These are phyloP conservation scores for Pocillopora meandrina DNA, from an alignment of 92 coral and sea anemone genomes.

Conservation along the genomic window DNA sequence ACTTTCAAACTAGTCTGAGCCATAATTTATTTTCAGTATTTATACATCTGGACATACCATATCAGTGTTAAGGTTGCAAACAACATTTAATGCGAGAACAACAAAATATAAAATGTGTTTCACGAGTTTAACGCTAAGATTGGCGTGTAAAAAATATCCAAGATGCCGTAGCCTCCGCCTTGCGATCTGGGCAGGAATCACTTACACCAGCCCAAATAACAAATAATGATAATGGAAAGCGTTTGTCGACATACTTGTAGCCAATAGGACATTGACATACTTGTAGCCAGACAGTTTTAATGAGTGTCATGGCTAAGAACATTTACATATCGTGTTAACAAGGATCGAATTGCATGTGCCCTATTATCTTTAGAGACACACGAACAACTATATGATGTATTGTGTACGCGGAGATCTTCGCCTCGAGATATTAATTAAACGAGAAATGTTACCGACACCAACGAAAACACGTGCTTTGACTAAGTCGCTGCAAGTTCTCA, in stretches of 20 bases:
- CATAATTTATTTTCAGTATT: no score
- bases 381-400: neutral
- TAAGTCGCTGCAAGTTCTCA: neutral
- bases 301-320: neutral
- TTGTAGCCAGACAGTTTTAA: neutral
- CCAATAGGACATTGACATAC: neutral
- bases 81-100: no score
- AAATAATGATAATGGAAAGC: no score
- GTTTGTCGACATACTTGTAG: neutral
- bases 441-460: constrained; percentile 12
- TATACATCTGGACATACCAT: no score
- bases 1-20: no score
- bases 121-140: no score
- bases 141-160: no score
- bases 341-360: constrained; percentile 3
- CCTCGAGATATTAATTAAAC: neutral
- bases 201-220: no score
- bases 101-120: no score
- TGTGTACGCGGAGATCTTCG: neutral
- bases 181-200: no score
- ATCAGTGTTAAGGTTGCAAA: no score
- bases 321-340: constrained; percentile 4
- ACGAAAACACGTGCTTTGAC: constrained; percentile 20
- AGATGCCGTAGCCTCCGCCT: no score
- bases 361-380: neutral